Percentiles rank a stretch among this genome's conserved stretches.
phyloP scores from a whole-genome alignment of 2,797 vertebrate species.

The Zalophus californianus region DNA sequence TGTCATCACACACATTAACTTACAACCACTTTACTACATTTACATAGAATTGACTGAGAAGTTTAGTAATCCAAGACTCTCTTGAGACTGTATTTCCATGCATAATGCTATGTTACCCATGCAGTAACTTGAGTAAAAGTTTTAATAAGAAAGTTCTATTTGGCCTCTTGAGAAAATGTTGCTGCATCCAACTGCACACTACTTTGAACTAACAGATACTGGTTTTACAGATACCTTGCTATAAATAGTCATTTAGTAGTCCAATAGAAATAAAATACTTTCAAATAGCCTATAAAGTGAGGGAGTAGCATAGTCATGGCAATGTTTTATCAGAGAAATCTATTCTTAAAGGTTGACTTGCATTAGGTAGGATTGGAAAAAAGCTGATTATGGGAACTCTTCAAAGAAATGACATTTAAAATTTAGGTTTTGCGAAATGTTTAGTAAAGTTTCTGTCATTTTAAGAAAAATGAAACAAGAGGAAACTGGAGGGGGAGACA shows the following conservation, averaged over 20 bases:
- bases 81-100: background rate
- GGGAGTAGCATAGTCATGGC: background rate
- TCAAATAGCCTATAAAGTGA: background rate
- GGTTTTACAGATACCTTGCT: background rate
- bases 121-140: background rate
- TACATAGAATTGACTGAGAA: background rate
- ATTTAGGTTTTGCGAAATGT: background rate
- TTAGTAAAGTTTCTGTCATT: background rate
- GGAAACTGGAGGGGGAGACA: too few relatives aligned
- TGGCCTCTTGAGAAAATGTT: background rate
- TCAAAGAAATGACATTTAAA: conserved; percentile 5
- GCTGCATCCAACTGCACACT: background rate
- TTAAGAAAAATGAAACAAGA: background rate
- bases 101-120: background rate
- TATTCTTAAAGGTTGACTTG: background rate
- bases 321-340: background rate
- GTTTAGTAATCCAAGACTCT: background rate
- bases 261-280: conserved; percentile 35
- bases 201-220: background rate
- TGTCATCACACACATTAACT: background rate
- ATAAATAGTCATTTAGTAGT: background rate
- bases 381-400: background rate
- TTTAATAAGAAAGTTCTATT: conserved; percentile 14
- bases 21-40: background rate
- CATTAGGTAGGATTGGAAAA: background rate